Percentiles rank a stretch among this genome's conserved stretches.
Evolutionary conservation across 92 coral and sea anemone species (phyloP).

Genomic region (Metridium senile): DNA sequence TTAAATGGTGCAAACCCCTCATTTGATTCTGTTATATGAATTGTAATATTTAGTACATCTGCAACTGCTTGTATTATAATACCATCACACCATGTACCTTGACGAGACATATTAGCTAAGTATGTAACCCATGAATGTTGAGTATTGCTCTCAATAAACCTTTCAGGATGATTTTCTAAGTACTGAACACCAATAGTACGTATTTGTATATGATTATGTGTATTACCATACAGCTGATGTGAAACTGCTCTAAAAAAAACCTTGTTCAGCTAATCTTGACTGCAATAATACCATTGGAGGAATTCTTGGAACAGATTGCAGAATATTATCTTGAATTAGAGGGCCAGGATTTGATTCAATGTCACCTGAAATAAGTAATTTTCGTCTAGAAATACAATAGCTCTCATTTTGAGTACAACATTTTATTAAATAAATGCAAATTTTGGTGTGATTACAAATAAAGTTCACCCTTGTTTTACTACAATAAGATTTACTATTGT

Average conservation of each 20-base stretch:
- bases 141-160: constrained; percentile 59
- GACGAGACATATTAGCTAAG: constrained; percentile 35
- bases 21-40: constrained; percentile 53
- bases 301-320: neutral
- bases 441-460: too few species aligned
- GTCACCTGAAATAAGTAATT: constrained; percentile 26
- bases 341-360: constrained; percentile 53
- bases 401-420: too few species aligned
- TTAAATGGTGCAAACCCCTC: constrained; percentile 51
- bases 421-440: too few species aligned
- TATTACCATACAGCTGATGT: constrained; percentile 57
- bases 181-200: constrained; percentile 49
- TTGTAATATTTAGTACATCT: constrained; percentile 47
- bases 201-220: constrained; percentile 40
- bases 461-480: too few species aligned
- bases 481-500: too few species aligned
- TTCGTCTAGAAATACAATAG: neutral
- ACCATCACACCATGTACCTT: constrained; percentile 72
- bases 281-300: constrained; percentile 10
- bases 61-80: constrained; percentile 64
- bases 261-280: constrained; percentile 36
- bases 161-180: constrained; percentile 59
- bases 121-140: constrained; percentile 54
- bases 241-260: constrained; percentile 58
- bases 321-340: constrained; percentile 17